Conservation (phyloP, 2,113 vertebrate genomes). For the Panthera leo region DNA sequence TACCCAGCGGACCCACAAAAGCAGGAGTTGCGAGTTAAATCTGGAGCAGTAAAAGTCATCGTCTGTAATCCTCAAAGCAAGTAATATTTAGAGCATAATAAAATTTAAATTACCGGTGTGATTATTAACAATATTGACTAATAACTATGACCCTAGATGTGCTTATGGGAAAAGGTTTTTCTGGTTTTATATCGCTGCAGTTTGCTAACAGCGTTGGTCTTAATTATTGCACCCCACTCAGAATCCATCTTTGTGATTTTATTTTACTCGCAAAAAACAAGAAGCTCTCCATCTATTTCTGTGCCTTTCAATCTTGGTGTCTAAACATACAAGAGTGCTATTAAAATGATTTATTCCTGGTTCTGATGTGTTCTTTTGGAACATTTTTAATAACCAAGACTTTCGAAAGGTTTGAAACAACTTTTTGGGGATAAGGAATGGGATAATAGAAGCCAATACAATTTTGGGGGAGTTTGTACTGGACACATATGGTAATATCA, state of each 20-base stretch:
- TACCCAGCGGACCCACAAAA: background rate
- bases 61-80: background rate
- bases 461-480: background rate
- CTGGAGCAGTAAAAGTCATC: background rate
- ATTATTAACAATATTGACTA: slow-evolving; percentile 16
- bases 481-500: background rate
- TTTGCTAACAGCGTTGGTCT: background rate
- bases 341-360: background rate
- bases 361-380: slow-evolving; percentile 7
- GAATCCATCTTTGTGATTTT: slow-evolving; percentile 1
- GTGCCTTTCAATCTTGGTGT: background rate
- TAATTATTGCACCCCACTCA: background rate
- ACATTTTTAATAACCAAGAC: background rate
- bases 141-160: background rate
- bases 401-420: background rate
- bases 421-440: background rate
- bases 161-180: background rate
- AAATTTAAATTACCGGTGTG: background rate
- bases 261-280: background rate
- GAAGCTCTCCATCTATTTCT: background rate
- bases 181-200: background rate
- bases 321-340: background rate
- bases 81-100: background rate
- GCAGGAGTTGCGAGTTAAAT: background rate
- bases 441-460: background rate